Conservation (phyloP, 2,888 invertebrate genomes). For the Pherbina coryleti region DNA sequence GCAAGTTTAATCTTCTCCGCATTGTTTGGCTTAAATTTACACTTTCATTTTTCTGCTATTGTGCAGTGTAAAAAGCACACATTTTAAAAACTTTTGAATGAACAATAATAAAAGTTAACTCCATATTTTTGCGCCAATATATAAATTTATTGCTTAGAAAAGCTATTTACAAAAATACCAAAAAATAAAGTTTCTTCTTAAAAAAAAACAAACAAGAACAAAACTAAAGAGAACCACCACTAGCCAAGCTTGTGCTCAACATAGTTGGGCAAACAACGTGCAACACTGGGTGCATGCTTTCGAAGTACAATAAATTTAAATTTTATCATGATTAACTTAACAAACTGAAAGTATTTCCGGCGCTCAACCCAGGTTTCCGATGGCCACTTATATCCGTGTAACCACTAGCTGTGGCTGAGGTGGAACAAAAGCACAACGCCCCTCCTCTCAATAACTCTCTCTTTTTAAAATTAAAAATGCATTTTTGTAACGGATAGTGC, state of each 20-base stretch:
- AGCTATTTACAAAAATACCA: conserved; percentile 7
- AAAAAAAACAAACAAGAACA: not conserved
- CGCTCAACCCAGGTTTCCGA: not conserved
- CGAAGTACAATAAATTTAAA: conserved; percentile 49
- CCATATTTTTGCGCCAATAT: conserved; percentile 37
- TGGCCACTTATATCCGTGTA: not conserved
- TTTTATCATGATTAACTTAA: conserved; percentile 52
- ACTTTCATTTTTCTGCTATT: conserved; percentile 25
- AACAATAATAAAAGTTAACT: conserved; percentile 24
- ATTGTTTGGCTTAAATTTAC: not conserved
- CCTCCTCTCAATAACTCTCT: no score
- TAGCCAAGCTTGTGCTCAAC: not conserved
- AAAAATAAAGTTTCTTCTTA: not conserved
- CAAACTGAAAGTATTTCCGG: conserved; percentile 36
- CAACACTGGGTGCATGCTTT: conserved; percentile 17
- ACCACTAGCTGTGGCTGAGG: not conserved
- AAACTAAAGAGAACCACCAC: not conserved
- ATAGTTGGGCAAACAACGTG: not conserved
- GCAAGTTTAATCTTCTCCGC: not conserved
- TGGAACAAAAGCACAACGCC: no score
- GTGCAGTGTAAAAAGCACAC: not conserved
- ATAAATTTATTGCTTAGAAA: conserved; percentile 32
- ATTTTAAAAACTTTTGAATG: conserved; percentile 17
- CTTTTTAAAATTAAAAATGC: not conserved
- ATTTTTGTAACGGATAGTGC: not conserved